A percentile compares a stretch with the other conserved stretches of the same genome.
Evolutionary conservation across 1,140 invertebrate genomes (phyloP).

Genomic region (Listronotus oregonensis): DNA sequence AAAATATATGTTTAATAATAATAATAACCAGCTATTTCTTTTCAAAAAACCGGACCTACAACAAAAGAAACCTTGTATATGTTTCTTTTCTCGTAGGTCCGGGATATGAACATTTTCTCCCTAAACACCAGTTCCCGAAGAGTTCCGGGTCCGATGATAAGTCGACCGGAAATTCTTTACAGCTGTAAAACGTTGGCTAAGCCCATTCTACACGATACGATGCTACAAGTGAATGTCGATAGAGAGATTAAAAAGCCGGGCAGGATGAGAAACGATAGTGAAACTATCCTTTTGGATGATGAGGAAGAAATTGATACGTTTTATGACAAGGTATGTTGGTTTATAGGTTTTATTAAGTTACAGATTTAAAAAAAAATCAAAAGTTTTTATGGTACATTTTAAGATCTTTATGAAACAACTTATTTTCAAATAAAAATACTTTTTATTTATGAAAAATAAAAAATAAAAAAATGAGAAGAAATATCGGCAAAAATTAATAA

Average conservation of each 20-base stretch:
- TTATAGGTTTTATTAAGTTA: too few relatives aligned
- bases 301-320: slow-evolving; percentile 17
- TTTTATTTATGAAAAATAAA: too few relatives aligned
- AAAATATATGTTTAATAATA: too few relatives aligned
- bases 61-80: too few relatives aligned
- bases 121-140: slow-evolving; percentile 62
- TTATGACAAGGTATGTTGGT: slow-evolving; percentile 8
- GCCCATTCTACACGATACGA: slow-evolving; percentile 82
- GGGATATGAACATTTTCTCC: slow-evolving; percentile 88
- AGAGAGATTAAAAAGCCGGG: slow-evolving; percentile 53
- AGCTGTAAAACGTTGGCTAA: slow-evolving; percentile 67
- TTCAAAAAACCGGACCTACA: too few relatives aligned
- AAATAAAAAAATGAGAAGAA: too few relatives aligned
- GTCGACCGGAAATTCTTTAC: slow-evolving; percentile 68
- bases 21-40: too few relatives aligned
- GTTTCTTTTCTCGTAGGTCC: slow-evolving; percentile 53
- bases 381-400: too few relatives aligned
- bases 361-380: too few relatives aligned
- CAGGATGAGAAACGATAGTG: background rate
- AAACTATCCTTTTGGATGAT: slow-evolving; percentile 46
- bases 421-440: too few relatives aligned
- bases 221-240: slow-evolving; percentile 69
- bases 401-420: too few relatives aligned
- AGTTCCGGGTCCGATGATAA: slow-evolving; percentile 50
- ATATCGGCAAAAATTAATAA: too few relatives aligned